phyloP scores from a whole-genome alignment of 2,113 vertebrate species.

The Oryzias curvinotus region DNA sequence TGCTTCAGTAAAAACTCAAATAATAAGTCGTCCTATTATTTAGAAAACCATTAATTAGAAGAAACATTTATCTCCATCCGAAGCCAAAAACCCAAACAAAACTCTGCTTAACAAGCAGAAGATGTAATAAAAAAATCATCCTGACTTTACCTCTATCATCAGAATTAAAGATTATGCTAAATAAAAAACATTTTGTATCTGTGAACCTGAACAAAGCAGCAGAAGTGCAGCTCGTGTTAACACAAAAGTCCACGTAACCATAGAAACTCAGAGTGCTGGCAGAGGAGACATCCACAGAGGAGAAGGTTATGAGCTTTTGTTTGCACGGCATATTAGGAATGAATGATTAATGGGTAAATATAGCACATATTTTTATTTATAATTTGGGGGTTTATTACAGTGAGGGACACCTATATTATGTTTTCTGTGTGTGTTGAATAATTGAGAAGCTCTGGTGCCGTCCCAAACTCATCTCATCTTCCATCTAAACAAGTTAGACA shows the following conservation, averaged over 20 bases:
- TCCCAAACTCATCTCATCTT: background rate
- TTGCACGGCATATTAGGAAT: constrained; percentile 45
- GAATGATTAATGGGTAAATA: constrained; percentile 49
- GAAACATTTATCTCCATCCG: background rate
- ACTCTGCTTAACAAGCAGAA: too few relatives aligned
- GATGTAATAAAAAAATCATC: background rate
- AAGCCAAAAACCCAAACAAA: background rate
- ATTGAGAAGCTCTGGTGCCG: constrained; percentile 2
- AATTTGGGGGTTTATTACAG: constrained; percentile 36
- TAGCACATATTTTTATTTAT: constrained; percentile 30
- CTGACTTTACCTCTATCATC: background rate
- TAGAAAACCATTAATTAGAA: background rate
- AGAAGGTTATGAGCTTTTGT: constrained; percentile 17
- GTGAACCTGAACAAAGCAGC: constrained; percentile 10
- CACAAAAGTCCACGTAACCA: constrained; percentile 45
- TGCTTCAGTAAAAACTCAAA: background rate
- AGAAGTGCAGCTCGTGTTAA: constrained; percentile 20
- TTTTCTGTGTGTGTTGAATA: constrained; percentile 10
- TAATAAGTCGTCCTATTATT: background rate
- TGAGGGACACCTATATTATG: constrained; percentile 14
- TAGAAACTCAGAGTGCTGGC: constrained; percentile 29
- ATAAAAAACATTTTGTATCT: constrained; percentile 6
- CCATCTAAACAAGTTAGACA: background rate
- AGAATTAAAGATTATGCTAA: background rate
- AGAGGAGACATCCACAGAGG: constrained; percentile 14